Base-by-base conservation (phyloP, 92 coral and sea anemone genomes). In the Scolanthus callimorphus region DNA sequence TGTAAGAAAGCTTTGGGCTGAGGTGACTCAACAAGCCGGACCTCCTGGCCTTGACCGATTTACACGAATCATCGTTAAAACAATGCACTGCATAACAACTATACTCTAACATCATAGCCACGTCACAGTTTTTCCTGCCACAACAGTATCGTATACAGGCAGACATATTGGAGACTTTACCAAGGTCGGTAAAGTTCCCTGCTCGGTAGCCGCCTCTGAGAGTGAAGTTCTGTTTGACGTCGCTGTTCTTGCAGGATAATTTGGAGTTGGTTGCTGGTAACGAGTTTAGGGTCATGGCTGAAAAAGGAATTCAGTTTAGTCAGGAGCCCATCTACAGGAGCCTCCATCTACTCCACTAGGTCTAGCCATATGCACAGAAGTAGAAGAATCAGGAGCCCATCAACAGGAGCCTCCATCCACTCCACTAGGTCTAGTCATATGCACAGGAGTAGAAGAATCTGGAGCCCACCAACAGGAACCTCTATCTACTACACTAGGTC, bases 121-220 rank as follows among this genome's bases (percentile, higher is more conserved):
- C 98, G 49, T 92, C 98, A 43, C 98, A 92, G 11, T 70, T 80
- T 38, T 82, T 84, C 53, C 89, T 75, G 0, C 98, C 98, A 47
- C 98, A 92, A 30, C 98, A 92, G 71, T 79, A 57, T 17, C 98
- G 94, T 52, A 92, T 92, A 60, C 98, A 92, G 6, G 96, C 51
- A 0, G 98, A 49, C 86, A 92, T 92, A 56, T 88, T 88, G 41
- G 85, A 53, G 4, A 82, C 80, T 65, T 80, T 90, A 12, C 96
- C 91, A 25, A 92, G 65, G 51, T 81, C 90, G 11, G 95, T 80
- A 27, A 92, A 92, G 29, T 84, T 80, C 0, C 98, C 98, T 19
- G 98, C 98, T 28, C 80, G 85, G 75, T 84, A 80, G 8, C 98
- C 98, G 26, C 96, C 98, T 51, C 77, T 82, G 25, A 92, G 67